Conservation (phyloP, 2,113 vertebrate genomes). For the Montifringilla adamsi region DNA sequence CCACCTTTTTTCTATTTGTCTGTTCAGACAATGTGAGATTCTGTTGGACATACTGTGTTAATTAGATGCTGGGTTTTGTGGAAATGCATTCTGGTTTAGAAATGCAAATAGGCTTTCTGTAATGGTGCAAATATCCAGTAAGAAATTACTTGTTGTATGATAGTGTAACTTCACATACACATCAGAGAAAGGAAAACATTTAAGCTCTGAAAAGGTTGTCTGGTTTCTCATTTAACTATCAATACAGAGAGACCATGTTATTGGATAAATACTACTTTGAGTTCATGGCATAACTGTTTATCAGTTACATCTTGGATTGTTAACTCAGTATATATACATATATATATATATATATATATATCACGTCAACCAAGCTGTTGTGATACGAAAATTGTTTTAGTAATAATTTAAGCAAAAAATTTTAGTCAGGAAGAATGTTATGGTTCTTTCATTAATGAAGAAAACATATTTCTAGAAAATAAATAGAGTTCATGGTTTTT, state of each 20-base stretch:
- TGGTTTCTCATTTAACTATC: background rate
- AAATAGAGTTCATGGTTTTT: background rate
- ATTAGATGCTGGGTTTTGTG: background rate
- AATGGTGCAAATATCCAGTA: background rate
- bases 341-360: background rate
- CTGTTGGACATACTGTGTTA: background rate
- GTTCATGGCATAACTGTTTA: background rate
- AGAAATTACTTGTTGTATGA: background rate
- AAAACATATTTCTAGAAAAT: background rate
- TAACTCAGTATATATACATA: background rate
- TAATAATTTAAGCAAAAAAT: background rate
- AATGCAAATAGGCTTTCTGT: background rate
- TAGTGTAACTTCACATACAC: background rate
- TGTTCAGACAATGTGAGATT: background rate
- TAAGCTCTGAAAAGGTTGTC: background rate
- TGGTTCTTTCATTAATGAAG: background rate
- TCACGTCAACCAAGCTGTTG: background rate
- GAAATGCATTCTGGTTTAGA: background rate
- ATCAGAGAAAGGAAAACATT: background rate
- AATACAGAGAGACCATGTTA: background rate
- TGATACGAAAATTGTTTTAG: background rate
- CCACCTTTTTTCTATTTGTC: background rate
- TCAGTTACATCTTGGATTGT: background rate
- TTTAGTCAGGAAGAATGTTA: background rate
- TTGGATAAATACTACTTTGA: background rate